Conservation (phyloP, 2,113 vertebrate species). For the Laticauda laticaudata region DNA sequence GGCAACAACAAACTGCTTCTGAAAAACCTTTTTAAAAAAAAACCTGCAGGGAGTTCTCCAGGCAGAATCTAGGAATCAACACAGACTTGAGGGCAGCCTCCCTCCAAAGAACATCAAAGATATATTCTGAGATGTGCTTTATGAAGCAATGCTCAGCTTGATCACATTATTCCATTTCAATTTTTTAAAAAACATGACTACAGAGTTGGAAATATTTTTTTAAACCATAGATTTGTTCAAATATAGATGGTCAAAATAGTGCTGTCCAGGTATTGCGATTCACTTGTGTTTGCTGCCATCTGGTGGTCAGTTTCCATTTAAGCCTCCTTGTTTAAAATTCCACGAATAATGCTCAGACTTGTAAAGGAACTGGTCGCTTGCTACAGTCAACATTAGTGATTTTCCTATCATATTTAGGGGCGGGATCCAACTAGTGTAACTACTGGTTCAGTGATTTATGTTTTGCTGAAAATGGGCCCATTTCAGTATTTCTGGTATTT, state of each 20-base stretch:
- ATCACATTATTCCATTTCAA: background rate
- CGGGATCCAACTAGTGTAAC: too few species aligned
- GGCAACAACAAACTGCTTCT: background rate
- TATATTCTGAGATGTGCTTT: background rate
- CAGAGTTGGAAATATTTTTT: background rate
- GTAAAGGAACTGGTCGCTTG: background rate
- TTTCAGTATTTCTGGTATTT: too few species aligned
- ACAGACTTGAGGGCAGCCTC: background rate
- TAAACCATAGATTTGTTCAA: background rate
- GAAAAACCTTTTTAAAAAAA: background rate
- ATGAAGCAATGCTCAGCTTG: background rate
- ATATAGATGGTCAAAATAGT: background rate
- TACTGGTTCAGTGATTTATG: too few species aligned
- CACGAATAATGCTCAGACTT: background rate
- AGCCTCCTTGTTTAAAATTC: background rate
- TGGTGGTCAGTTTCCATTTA: slow-evolving; percentile 11
- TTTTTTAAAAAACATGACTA: background rate
- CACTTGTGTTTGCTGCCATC: slow-evolving; percentile 55
- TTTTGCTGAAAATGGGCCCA: too few species aligned
- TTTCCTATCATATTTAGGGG: background rate
- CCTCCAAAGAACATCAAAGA: background rate
- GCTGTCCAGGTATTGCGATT: background rate
- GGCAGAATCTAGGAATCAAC: background rate
- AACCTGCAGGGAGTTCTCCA: background rate
- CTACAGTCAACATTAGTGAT: background rate